These are phyloP conservation scores for Xestia c-nigrum DNA, from an alignment of 2,888 invertebrate genomes.

Conservation along the genomic window DNA sequence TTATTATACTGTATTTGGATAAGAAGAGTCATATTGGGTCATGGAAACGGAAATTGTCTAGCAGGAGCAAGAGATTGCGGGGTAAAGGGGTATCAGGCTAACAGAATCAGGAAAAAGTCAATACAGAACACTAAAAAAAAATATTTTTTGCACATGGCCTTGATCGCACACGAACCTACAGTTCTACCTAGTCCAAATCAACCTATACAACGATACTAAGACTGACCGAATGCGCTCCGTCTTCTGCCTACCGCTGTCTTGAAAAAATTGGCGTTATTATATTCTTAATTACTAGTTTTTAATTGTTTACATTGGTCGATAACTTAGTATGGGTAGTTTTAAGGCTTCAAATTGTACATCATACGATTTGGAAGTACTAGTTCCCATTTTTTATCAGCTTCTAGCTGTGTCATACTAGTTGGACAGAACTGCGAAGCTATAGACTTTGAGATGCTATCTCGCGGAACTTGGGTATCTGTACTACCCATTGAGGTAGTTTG, in stretches of 20 bases:
- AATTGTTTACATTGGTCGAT: slow-evolving; percentile 48
- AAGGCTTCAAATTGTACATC: neutral
- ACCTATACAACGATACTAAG: slow-evolving; percentile 64
- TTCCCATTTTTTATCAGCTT: neutral
- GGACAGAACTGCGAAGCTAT: no score
- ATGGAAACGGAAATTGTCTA: no score
- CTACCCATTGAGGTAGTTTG: neutral
- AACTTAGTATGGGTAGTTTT: slow-evolving; percentile 20
- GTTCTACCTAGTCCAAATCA: slow-evolving; percentile 68
- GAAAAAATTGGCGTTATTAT: slow-evolving; percentile 75
- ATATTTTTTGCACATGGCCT: slow-evolving; percentile 61
- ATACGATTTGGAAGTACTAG: neutral
- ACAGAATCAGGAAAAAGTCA: neutral
- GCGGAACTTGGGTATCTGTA: neutral
- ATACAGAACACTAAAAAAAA: neutral
- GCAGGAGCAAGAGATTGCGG: neutral
- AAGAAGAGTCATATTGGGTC: neutral
- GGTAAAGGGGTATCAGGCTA: neutral
- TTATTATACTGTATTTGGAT: neutral
- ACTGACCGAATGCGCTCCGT: slow-evolving; percentile 70
- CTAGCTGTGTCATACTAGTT: neutral
- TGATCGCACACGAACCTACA: slow-evolving; percentile 56
- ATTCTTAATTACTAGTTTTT: slow-evolving; percentile 45
- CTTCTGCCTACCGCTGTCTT: slow-evolving; percentile 77
- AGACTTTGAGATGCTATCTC: neutral